phyloP scores from a whole-genome alignment of 1,140 invertebrate genomes.

The Pseudomyrmex sp. region DNA sequence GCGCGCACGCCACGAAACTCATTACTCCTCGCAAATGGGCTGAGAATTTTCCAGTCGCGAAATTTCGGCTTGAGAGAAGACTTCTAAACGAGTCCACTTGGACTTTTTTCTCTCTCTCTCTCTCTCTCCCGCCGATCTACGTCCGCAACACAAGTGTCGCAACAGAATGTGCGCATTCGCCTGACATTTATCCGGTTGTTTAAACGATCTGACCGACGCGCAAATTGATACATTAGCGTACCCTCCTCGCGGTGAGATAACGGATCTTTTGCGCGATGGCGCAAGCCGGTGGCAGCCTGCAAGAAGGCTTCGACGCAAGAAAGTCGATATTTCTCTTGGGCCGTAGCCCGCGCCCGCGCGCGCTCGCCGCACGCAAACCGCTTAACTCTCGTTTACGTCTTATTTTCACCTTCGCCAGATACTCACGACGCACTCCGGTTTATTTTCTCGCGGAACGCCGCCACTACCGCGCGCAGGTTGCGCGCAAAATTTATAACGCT shows the following conservation, averaged over 20 bases:
- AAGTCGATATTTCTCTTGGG: constrained; percentile 43
- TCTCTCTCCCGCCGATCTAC: neutral
- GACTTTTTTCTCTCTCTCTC: neutral
- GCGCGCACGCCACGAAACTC: neutral
- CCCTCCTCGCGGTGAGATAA: constrained; percentile 51
- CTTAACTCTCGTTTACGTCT: constrained; percentile 57
- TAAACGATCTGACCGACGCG: constrained; percentile 64
- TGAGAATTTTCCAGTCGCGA: neutral
- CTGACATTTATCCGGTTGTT: constrained; percentile 64
- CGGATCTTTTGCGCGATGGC: constrained; percentile 56
- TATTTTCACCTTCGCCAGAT: constrained; percentile 37
- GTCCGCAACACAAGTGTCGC: neutral
- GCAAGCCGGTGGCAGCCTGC: constrained; percentile 30
- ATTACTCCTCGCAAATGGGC: constrained; percentile 19
- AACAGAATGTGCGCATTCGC: neutral
- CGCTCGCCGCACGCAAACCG: constrained; percentile 38
- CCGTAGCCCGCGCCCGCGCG: neutral
- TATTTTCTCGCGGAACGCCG: constrained; percentile 28
- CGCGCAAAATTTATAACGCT: constrained; percentile 44
- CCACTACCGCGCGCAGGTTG: constrained; percentile 34
- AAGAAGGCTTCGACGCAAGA: constrained; percentile 37
- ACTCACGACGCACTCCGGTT: constrained; percentile 23
- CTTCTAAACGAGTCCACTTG: neutral
- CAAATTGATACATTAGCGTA: constrained; percentile 70
- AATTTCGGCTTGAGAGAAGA: neutral